Evolutionary conservation across 2,888 invertebrate genomes (phyloP).

Genomic region (Galerucella nymphaeae): DNA sequence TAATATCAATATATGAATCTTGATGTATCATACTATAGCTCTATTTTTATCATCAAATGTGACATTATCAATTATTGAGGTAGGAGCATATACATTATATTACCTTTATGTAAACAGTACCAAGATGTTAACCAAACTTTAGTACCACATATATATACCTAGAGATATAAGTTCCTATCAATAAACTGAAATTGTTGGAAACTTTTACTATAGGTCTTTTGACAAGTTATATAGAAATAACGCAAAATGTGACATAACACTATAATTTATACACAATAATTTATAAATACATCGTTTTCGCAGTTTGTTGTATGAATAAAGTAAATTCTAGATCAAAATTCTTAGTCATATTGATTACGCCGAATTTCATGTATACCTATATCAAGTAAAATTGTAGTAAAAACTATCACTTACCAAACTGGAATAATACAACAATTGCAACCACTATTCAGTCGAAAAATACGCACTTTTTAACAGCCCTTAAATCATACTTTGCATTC

Average conservation of each 20-base stretch:
- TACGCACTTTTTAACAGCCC: constrained; percentile 2
- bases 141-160: neutral
- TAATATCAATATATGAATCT: no score
- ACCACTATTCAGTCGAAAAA: constrained; percentile 3
- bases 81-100: no score
- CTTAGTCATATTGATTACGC: constrained; percentile 24
- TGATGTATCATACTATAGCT: no score
- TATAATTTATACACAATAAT: neutral
- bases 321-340: constrained; percentile 1
- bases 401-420: constrained; percentile 22
- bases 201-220: neutral
- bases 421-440: constrained; percentile 2
- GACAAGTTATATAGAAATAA: neutral
- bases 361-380: neutral
- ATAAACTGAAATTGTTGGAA: neutral
- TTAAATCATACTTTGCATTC: constrained; percentile 19
- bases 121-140: neutral
- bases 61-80: neutral
- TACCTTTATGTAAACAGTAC: neutral
- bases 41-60: no score
- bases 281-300: neutral
- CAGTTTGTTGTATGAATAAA: neutral
- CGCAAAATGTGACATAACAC: constrained; percentile 4
- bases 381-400: neutral
- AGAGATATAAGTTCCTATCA: neutral